These are phyloP conservation scores for Chamaedrilus cognettii DNA, from an alignment of 2,888 invertebrate genomes.

Conservation along the genomic window DNA sequence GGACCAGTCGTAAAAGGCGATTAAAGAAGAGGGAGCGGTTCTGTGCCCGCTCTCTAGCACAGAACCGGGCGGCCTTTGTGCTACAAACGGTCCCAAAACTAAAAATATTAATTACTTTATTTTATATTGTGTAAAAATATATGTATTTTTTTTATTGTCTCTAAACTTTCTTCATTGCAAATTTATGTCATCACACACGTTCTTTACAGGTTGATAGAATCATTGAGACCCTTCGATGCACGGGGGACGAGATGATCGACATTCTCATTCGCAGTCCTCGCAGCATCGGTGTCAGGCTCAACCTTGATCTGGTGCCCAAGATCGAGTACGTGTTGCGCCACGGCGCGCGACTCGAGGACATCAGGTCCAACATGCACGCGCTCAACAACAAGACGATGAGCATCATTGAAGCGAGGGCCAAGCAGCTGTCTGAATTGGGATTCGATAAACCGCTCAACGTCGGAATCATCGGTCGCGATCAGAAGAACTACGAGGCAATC, in stretches of 20 bases:
- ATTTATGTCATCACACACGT: not conserved
- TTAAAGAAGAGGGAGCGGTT: no score
- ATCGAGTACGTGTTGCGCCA: constrained; percentile 7
- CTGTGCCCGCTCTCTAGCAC: no score
- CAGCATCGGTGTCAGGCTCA: not conserved
- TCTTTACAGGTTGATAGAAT: constrained; percentile 10
- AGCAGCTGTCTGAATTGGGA: constrained; percentile 1
- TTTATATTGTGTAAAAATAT: no score
- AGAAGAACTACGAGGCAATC: constrained; percentile 6
- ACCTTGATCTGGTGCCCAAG: constrained; percentile 10
- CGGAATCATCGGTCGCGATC: constrained; percentile 7
- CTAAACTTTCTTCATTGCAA: no score
- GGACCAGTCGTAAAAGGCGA: no score
- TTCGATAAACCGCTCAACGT: constrained; percentile 16
- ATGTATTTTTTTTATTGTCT: no score
- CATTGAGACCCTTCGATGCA: constrained; percentile 1
- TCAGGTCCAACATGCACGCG: constrained; percentile 8
- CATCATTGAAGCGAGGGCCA: constrained; percentile 5
- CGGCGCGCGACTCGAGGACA: constrained; percentile 9
- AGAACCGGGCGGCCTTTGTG: no score
- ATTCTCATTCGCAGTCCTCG: constrained; percentile 14
- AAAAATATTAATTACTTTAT: no score
- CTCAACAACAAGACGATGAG: constrained; percentile 16
- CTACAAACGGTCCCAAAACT: no score
- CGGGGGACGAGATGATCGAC: constrained; percentile 13